Evolutionary conservation across 2,888 invertebrate species (phyloP), one percentile per base, ranked within the genome.

Genomic region (Dinocampus coccinellae): DNA sequence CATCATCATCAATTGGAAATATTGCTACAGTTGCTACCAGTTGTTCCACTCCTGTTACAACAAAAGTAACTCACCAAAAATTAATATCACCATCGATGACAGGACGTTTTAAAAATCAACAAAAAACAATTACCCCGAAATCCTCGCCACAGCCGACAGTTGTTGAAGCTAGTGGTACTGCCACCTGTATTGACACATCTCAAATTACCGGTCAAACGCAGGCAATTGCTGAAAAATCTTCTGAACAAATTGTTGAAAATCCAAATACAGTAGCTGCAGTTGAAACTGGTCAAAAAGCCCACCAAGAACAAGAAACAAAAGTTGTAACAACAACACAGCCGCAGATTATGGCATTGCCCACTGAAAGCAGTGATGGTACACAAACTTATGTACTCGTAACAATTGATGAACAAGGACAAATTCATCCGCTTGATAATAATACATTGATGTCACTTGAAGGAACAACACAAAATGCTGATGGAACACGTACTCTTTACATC

Each of bases 321-420:
- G 63, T 76, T 73, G 82, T n/a, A n/a, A n/a, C 60, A 16, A 82
- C 91, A 36, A 88, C 89, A 1, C 92, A 92, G 81, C 91, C 92
- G 0, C 92, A 93, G 83, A 89, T 93, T 79, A 88, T 93, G 82
- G 93, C 93, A 13, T 89, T 94, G 57, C 93, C 93, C 24, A 93
- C 93, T 22, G 93, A 93, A 79, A 92, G 92, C 77, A 91, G 92
- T 72, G 93, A 93, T 65, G 93, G 94, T 4, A 92, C 93, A 29
- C 90, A 93, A 73, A 92, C 92, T 0, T 94, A 93, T 83, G 93
- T 93, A 84, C 89, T 94, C 36, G 93, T 94, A 74, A 90, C 91
- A 1, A 89, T 93, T n/a, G 92, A 93, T 78, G 93, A 93, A 77
- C 91, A 91, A 69, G 92, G 93, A 55, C 92, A 92, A 58, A 90